These are phyloP conservation scores for Rhizomys pruinosus DNA, from an alignment of 2,113 vertebrate species.

Conservation along the genomic window DNA sequence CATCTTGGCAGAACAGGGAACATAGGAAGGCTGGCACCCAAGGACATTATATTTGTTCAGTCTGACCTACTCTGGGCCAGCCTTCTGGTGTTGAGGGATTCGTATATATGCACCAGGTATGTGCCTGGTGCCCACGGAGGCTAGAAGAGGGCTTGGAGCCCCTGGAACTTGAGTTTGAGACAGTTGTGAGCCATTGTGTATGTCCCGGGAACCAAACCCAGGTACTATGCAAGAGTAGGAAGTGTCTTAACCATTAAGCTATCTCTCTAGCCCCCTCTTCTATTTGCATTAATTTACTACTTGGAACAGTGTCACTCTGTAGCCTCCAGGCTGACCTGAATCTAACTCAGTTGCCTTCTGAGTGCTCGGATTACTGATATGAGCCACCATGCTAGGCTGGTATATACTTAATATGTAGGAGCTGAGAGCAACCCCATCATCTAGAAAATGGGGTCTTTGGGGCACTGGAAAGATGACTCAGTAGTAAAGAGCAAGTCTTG, in stretches of 20 bases:
- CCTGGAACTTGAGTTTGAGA: too few relatives aligned
- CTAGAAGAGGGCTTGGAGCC: too few relatives aligned
- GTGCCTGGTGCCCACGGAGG: too few relatives aligned
- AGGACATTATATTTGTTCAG: neutral
- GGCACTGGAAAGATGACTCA: neutral
- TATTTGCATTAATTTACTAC: too few relatives aligned
- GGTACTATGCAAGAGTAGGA: too few relatives aligned
- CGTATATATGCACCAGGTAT: too few relatives aligned
- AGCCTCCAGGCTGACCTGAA: too few relatives aligned
- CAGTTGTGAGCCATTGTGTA: too few relatives aligned
- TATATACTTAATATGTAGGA: neutral
- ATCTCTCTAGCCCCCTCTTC: too few relatives aligned
- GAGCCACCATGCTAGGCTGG: neutral
- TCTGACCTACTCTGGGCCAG: neutral
- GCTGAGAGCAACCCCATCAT: neutral
- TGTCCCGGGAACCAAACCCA: too few relatives aligned
- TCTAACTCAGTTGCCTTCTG: neutral
- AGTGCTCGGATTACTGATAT: neutral
- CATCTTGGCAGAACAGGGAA: neutral
- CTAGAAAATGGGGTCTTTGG: neutral
- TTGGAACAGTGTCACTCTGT: too few relatives aligned
- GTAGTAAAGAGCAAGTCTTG: neutral
- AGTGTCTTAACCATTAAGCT: too few relatives aligned
- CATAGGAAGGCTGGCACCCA: neutral
- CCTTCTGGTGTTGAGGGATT: neutral